A percentile compares a stretch with the other conserved stretches of the same genome.
Conservation (phyloP, 2,797 vertebrate genomes). For the Miichthys miiuy region DNA sequence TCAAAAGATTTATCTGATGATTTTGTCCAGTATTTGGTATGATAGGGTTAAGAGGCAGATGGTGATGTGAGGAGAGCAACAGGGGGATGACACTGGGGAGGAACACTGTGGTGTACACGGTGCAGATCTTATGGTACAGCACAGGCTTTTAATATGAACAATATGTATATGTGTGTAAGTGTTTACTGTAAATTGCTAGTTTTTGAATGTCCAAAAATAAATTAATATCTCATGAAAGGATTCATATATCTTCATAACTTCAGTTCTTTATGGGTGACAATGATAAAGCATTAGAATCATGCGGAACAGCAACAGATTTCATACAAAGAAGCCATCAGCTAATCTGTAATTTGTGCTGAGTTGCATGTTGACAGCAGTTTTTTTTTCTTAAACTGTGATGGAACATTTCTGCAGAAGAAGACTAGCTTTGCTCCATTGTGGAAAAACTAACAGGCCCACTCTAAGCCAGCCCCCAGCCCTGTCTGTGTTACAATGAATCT, state of each 20-base stretch:
- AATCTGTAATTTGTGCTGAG: conserved; percentile 46
- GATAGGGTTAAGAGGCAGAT: background rate
- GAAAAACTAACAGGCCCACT: conserved; percentile 56
- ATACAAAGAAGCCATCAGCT: background rate
- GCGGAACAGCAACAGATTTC: conserved; percentile 19
- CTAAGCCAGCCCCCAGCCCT: conserved; percentile 40
- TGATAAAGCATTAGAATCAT: conserved; percentile 10
- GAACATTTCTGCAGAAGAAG: conserved; percentile 39
- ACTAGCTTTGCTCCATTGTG: conserved; percentile 59
- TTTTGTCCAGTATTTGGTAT: background rate
- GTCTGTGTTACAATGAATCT: conserved; percentile 67
- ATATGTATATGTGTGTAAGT: background rate
- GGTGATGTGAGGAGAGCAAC: background rate
- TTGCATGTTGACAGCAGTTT: conserved; percentile 43
- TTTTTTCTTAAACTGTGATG: conserved; percentile 46
- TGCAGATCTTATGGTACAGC: background rate
- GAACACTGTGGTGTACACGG: background rate
- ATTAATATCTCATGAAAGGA: background rate
- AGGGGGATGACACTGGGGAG: background rate
- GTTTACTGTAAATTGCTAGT: background rate
- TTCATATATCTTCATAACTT: background rate
- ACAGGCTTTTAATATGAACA: background rate
- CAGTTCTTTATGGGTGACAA: background rate
- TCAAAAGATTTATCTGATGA: background rate
- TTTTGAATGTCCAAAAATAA: background rate